Conservation (phyloP, 1,140 invertebrate genomes). For the Orius insidiosus region DNA sequence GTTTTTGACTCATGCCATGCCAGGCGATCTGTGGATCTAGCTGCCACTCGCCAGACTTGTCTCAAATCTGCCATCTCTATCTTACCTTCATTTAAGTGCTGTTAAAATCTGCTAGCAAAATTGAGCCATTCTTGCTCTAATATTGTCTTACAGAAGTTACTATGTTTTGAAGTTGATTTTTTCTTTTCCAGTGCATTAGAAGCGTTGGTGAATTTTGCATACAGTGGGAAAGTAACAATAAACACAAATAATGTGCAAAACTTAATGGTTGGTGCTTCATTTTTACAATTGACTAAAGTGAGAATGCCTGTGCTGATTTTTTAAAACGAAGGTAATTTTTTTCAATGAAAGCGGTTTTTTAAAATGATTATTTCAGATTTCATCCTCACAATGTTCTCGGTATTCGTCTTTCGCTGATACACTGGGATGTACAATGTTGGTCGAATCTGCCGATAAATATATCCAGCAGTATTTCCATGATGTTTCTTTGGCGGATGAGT, state of each 20-base stretch:
- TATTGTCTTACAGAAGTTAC: no score
- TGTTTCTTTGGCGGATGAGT: constrained; percentile 63
- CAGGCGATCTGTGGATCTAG: no score
- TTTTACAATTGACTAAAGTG: constrained; percentile 63
- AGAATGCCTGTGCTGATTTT: constrained; percentile 72
- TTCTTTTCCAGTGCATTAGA: constrained; percentile 52
- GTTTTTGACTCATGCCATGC: no score
- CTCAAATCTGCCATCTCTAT: no score
- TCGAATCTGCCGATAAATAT: constrained; percentile 61
- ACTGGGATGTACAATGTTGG: constrained; percentile 50
- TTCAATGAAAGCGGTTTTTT: neutral
- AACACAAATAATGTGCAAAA: constrained; percentile 68
- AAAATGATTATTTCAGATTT: constrained; percentile 36
- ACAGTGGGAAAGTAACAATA: constrained; percentile 62
- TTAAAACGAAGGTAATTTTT: constrained; percentile 41
- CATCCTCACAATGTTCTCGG: constrained; percentile 73
- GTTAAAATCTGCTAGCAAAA: no score
- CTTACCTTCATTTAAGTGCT: no score
- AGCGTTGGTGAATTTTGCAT: constrained; percentile 72
- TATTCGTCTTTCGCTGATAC: constrained; percentile 69
- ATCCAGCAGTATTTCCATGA: constrained; percentile 70
- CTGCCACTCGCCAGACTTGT: no score
- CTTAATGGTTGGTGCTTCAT: constrained; percentile 74
- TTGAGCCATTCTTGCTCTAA: no score
- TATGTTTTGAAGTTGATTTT: no score